phyloP scores from a whole-genome alignment of 2,113 vertebrate species.

The Fukomys damarensis region DNA sequence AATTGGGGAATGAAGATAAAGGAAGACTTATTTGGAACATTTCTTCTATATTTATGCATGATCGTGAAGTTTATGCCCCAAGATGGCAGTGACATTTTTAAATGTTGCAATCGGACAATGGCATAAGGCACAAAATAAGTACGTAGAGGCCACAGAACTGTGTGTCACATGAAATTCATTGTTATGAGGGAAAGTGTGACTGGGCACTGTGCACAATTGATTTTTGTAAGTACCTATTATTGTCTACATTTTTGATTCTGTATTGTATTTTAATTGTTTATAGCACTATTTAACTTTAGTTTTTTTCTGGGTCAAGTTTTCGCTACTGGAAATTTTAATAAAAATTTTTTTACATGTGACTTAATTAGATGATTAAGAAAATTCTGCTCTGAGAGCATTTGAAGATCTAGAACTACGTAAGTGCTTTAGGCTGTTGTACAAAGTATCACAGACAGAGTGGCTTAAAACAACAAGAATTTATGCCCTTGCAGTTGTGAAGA shows the following conservation, averaged over 20 bases:
- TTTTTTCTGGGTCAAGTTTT: neutral
- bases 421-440: neutral
- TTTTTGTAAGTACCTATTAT: neutral
- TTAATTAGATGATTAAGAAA: neutral
- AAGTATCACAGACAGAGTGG: neutral
- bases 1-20: neutral
- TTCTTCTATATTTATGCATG: neutral
- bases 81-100: neutral
- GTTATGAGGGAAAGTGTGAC: neutral
- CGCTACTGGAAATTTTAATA: neutral
- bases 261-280: neutral
- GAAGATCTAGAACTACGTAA: neutral
- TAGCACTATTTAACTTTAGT: neutral
- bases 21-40: neutral
- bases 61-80: neutral
- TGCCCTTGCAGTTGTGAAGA: neutral
- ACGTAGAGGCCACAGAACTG: neutral
- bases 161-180: neutral
- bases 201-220: neutral
- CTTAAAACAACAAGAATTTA: neutral
- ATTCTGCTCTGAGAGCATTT: neutral
- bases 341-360: neutral
- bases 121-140: neutral
- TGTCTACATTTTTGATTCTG: slow-evolving; percentile 29
- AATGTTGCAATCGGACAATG: neutral